These are phyloP conservation scores for Falcaria lacertinaria DNA, from an alignment of 2,888 invertebrate genomes.

Conservation along the genomic window DNA sequence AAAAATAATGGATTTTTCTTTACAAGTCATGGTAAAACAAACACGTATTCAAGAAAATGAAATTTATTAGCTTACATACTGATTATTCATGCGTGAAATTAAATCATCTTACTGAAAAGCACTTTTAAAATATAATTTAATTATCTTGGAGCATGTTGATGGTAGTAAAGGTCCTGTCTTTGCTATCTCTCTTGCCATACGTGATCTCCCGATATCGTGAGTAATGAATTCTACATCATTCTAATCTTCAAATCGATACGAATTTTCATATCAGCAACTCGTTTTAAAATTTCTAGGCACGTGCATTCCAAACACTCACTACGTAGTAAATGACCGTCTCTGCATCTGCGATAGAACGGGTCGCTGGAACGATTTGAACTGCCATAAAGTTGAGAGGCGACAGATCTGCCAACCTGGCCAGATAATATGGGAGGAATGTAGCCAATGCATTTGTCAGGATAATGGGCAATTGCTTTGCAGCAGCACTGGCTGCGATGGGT, in stretches of 20 bases:
- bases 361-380: conserved; percentile 45
- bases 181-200: conserved; percentile 34
- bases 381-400: conserved; percentile 34
- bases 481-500: conserved; percentile 37
- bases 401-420: conserved; percentile 50
- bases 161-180: conserved; percentile 39
- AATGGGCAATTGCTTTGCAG: conserved; percentile 50
- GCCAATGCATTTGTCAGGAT: conserved; percentile 57
- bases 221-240: conserved; percentile 20
- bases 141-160: conserved; percentile 40
- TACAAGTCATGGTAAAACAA: not conserved
- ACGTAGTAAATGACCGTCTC: conserved; percentile 45
- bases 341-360: conserved; percentile 55
- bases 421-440: conserved; percentile 56
- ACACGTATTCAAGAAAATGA: conserved; percentile 18
- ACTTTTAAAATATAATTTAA: conserved; percentile 17
- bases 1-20: not conserved
- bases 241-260: not conserved
- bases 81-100: conserved; percentile 34
- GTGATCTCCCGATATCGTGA: conserved; percentile 37
- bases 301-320: conserved; percentile 59
- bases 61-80: conserved; percentile 28
- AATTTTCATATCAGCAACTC: not conserved
- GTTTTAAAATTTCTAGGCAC: conserved; percentile 30
- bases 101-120: conserved; percentile 20